Evolutionary conservation across 1,140 invertebrate genomes (phyloP), one percentile per base, ranked within the genome.

Genomic region (Charaxes varanes): DNA sequence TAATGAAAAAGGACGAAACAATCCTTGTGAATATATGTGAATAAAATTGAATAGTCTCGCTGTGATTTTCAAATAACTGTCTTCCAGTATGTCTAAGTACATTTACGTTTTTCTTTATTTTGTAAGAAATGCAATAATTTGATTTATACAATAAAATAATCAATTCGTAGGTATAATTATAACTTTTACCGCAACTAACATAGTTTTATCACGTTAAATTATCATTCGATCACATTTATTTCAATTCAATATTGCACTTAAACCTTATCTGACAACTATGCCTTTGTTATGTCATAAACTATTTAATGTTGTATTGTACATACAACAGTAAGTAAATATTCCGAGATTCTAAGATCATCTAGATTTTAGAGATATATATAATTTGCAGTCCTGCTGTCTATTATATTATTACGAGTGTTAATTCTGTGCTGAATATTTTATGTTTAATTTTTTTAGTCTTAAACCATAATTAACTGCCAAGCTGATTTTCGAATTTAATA

Each of bases 251-350:
- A 32, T 22, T 34, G 28, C 18, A 47, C 22, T 30, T 33, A 38
- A 21, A 18, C 24, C 18, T 55, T 63, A 67, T 67, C 63, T 52
- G 60, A 58, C 62, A 59, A 61, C 22, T 22, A 36, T 8, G 6
- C 51, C 27, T 61, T 61, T 63, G 57, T 67, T 53, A 42, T 63
- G 52, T 62, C 55, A 57, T 52, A 50, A 55, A 48, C 32, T 62
- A 27, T 55, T 46, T 21, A 33, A n/a, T n/a, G 27, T 10, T 18
- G 13, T 38, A 35, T 35, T 30, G 22, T 19, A 35, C 33, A 26
- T 12, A 36, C 31, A 36, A n/a, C 42, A 37, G 40, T 40, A 21
- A 35, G 34, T 32, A 35, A 40, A 44, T 33, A 37, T 32, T 21
- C 22, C 16, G 15, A 17, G 18, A 15, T 6, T 12, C 1, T 30